These are phyloP conservation scores for Manis pentadactyla DNA, from an alignment of 2,797 vertebrate species.

Conservation along the genomic window DNA sequence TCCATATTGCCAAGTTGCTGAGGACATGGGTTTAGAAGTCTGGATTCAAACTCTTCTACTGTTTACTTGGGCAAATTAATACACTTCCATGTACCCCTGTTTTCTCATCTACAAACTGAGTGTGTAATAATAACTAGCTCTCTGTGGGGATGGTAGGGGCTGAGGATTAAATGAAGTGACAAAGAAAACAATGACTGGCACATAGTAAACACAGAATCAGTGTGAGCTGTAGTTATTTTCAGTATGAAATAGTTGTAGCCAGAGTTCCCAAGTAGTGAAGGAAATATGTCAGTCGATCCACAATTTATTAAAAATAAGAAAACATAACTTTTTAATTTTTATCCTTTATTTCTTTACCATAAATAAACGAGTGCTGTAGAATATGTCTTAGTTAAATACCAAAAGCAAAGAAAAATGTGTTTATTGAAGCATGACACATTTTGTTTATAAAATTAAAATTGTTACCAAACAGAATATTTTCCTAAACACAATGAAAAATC, in stretches of 20 bases:
- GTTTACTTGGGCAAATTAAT: not conserved
- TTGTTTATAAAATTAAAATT: slow-evolving; percentile 42
- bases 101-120: not conserved
- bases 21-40: not conserved
- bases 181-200: not conserved
- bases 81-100: not conserved
- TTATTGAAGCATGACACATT: not conserved
- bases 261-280: not conserved
- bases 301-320: not conserved
- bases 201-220: not conserved
- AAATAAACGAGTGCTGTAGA: not conserved
- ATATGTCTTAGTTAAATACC: not conserved
- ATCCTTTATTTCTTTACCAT: not conserved
- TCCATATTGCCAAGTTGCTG: not conserved
- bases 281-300: not conserved
- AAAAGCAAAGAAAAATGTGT: not conserved
- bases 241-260: not conserved
- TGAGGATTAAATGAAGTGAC: not conserved
- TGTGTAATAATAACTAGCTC: not conserved
- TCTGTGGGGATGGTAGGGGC: too few species aligned
- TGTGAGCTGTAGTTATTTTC: not conserved
- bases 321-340: not conserved
- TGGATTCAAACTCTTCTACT: not conserved
- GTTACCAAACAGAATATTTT: not conserved
- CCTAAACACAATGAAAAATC: not conserved